Percentiles rank a stretch among this genome's conserved stretches.
Conservation (phyloP, 2,888 invertebrate species). For the Scelioninae gen. 1 region DNA sequence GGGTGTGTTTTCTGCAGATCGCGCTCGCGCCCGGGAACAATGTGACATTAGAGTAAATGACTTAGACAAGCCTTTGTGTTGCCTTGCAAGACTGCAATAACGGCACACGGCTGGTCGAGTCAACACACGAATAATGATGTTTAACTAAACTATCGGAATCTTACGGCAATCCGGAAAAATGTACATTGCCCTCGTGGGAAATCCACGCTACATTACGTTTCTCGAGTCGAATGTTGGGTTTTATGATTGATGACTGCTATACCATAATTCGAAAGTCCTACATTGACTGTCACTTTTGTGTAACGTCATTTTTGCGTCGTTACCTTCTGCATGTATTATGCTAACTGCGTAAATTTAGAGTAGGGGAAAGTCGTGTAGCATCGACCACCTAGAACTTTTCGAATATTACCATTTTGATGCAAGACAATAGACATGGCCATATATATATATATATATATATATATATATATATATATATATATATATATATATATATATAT, state of each 20-base stretch:
- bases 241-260: constrained; percentile 43
- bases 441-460: no score
- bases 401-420: no score
- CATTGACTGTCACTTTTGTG: constrained; percentile 24
- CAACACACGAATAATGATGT: constrained; percentile 57
- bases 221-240: constrained; percentile 37
- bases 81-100: constrained; percentile 10
- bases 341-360: no score
- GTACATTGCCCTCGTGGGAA: constrained; percentile 45
- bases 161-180: constrained; percentile 53
- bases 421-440: no score
- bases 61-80: constrained; percentile 72
- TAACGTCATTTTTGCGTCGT: constrained; percentile 13
- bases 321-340: neutral
- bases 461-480: no score
- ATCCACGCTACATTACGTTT: constrained; percentile 15
- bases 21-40: no score
- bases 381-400: no score
- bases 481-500: no score
- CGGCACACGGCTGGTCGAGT: constrained; percentile 46
- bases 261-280: constrained; percentile 36
- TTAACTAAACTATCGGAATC: constrained; percentile 44
- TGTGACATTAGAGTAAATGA: no score
- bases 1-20: no score
- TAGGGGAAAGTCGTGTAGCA: no score